A percentile compares a stretch with the other conserved stretches of the same genome.
phyloP scores from a whole-genome alignment of 2,888 invertebrate species.

The Dioctria rufipes region DNA sequence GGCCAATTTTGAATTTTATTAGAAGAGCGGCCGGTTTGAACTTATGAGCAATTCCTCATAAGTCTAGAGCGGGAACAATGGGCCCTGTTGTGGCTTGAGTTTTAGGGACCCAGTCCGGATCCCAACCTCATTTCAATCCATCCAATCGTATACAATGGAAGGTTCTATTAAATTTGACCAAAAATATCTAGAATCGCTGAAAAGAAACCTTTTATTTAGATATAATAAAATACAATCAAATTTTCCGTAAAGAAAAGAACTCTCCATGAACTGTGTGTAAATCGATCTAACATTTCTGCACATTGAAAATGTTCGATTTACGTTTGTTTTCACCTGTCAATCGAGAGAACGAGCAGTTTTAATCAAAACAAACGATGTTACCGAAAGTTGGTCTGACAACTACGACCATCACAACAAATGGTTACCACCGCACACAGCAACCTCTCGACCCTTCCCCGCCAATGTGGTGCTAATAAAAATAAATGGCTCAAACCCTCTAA shows the following conservation, averaged over 20 bases:
- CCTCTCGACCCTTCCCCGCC: neutral
- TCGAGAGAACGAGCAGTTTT: conserved; percentile 20
- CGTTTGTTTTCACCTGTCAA: conserved; percentile 51
- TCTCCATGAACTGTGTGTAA: conserved; percentile 11
- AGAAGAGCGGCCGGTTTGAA: too few species aligned
- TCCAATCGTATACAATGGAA: too few species aligned
- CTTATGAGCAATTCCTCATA: too few species aligned
- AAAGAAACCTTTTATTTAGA: too few species aligned
- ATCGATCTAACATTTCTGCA: conserved; percentile 47
- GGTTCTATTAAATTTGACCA: too few species aligned
- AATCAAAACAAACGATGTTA: conserved; percentile 46
- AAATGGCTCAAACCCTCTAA: conserved; percentile 39
- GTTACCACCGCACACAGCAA: neutral
- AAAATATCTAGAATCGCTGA: too few species aligned
- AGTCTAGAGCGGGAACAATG: too few species aligned
- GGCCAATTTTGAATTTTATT: too few species aligned
- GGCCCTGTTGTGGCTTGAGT: too few species aligned
- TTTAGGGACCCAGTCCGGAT: too few species aligned
- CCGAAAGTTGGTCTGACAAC: conserved; percentile 33
- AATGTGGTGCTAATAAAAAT: conserved; percentile 39
- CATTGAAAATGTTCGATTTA: conserved; percentile 35
- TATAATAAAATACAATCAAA: neutral
- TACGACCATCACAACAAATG: neutral
- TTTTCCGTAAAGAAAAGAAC: conserved; percentile 2
- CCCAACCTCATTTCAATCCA: too few species aligned